These are phyloP conservation scores for Dyspetes luteomarginatus DNA, from an alignment of 2,888 invertebrate genomes.

Conservation along the genomic window DNA sequence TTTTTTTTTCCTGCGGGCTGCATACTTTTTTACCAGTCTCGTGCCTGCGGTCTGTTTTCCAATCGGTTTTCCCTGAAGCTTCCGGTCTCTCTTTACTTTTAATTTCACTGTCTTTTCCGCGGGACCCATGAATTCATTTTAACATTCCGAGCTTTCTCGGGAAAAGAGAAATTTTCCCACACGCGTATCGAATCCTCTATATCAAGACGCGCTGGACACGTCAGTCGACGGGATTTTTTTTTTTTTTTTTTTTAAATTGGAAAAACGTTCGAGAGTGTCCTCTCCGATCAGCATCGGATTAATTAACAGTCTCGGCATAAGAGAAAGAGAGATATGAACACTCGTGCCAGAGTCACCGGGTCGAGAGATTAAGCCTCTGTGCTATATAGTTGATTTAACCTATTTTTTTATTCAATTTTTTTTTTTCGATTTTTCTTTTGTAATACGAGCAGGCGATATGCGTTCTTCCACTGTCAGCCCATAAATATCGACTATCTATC, in stretches of 20 bases:
- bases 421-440: conserved; percentile 6
- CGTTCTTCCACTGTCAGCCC: conserved; percentile 29
- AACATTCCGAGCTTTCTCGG: not conserved
- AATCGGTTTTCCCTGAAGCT: not conserved
- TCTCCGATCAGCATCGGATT: too few species aligned
- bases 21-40: not conserved
- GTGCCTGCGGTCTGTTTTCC: not conserved
- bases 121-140: not conserved
- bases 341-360: not conserved
- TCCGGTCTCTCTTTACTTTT: not conserved
- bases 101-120: not conserved
- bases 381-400: conserved; percentile 17
- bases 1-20: not conserved
- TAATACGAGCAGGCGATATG: conserved; percentile 6
- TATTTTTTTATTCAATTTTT: not conserved
- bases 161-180: too few species aligned
- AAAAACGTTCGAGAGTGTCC: not conserved
- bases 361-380: conserved; percentile 30
- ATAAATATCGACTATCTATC: conserved; percentile 58
- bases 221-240: too few species aligned
- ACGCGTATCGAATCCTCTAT: too few species aligned
- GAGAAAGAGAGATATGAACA: conserved; percentile 9
- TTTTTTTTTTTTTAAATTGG: too few species aligned
- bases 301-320: conserved; percentile 37
- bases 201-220: too few species aligned